Evolutionary conservation across 1,140 invertebrate species (phyloP), one percentile per base, ranked within the genome.

Genomic region (Eueides isabella): DNA sequence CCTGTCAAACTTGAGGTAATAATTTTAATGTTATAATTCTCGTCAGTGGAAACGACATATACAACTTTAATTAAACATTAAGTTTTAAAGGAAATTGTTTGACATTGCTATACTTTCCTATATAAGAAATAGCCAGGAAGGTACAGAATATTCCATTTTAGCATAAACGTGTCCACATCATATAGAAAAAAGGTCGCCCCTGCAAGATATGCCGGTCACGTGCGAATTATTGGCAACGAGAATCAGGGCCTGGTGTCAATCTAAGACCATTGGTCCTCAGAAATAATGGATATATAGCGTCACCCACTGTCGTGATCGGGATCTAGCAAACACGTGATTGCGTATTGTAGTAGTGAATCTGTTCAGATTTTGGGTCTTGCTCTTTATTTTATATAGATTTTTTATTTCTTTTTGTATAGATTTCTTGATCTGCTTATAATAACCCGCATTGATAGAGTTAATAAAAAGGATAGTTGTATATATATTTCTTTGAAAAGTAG

Each of bases 211-310:
- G 33, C 71, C n/a, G 30, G 67, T 70, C 71, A 72, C 71, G 75
- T 76, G 44, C 66, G 62, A 76, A 66, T 76, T 70, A 76, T 76
- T 66, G 75, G 41, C 75, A 68, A 69, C 70, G 35, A 67, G 65
- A 76, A 68, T 72, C 68, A 66, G 66, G 72, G 74, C 70, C 66
- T 68, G 70, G 55, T 63, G 62, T 72, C 67, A 72, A 76, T 72
- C 61, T 16, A 61, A 55, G 55, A 14, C 48, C 38, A 44, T 48
- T 41, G 55, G 72, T 55, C 48, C 48, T 55, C 23, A 35, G 29
- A 61, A 61, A 33, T 69, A 69, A 69, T 61, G 35, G 61, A 55
- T 55, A 55, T 44, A 62, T 41, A 62, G 26, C 23, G 28, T 62
- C 61, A 64, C 35, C 19, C 23, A 61, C 33, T 63, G 28, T 23